Percentiles rank a stretch among this genome's conserved stretches.
Evolutionary conservation across 2,797 vertebrate species (phyloP).

Genomic region (Catharus ustulatus): DNA sequence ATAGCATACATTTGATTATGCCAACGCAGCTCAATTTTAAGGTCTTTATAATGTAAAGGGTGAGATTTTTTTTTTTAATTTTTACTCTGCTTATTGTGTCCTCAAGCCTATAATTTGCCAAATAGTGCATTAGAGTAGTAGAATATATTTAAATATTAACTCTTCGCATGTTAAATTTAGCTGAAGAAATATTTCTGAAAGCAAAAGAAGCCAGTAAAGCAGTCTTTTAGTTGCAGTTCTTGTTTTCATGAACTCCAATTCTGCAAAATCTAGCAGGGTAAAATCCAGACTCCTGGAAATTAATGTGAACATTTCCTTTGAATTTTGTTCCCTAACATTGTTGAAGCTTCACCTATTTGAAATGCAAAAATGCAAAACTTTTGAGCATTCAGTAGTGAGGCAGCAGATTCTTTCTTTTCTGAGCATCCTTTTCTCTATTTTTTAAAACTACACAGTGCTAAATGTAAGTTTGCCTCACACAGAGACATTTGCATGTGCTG

Average conservation of each 20-base stretch:
- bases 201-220: not conserved
- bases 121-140: not conserved
- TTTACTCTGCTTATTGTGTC: not conserved
- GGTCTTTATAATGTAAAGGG: not conserved
- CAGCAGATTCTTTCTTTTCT: not conserved
- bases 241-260: not conserved
- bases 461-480: not conserved
- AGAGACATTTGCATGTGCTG: not conserved
- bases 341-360: not conserved
- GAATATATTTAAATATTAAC: not conserved
- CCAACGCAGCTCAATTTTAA: not conserved
- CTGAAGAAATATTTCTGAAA: not conserved
- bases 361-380: not conserved
- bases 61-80: not conserved
- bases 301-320: not conserved
- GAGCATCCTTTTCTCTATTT: not conserved
- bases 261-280: not conserved
- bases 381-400: not conserved
- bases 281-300: not conserved
- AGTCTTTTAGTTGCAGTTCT: not conserved
- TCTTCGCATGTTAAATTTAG: not conserved
- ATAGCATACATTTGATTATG: not conserved
- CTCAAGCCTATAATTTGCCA: not conserved
- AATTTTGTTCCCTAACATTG: not conserved
- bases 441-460: not conserved